Base-by-base conservation (phyloP, 2,888 invertebrate species). In the Polyommatus icarus region DNA sequence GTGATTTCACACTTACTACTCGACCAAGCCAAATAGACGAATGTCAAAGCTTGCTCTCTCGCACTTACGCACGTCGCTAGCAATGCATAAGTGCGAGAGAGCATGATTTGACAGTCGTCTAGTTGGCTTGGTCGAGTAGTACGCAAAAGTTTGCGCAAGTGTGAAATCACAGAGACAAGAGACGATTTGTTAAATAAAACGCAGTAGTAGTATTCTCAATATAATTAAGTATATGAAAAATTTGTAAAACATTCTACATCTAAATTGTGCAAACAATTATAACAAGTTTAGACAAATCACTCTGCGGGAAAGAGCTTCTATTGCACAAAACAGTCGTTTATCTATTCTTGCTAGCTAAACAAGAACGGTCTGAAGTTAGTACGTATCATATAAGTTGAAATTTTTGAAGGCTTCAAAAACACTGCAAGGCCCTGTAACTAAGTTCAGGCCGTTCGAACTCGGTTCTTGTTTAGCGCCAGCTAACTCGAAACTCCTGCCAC, bases 221-320 rank as follows among this genome's bases (percentile, higher is more conserved):
- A 79, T 80, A 80, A 79, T 80, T 78, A 80, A 79, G 78, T 80
- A 78, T 79, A 80, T 80, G 78, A 79, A 79, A 79, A 79, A 79
- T 76, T 76, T 76, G 77, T 78, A 79, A 79, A 78, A 80, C 76
- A 78, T 76, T 77, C 77, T 77, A 77, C 5, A 46, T 77, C 76
- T 67, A 78, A 79, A 78, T 79, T 80, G 80, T 80, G 80, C 80
- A 78, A 79, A 79, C 77, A 78, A 79, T 46, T 40, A 71, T 71
- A 71, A 77, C 71, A 75, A 75, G 54, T 77, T 75, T 15, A 46
- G 20, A 76, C 50, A 24, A 50, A 20, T 8, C n/a, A 73, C 6
- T 46, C 15, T 24, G 15, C 50, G 50, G 72, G 72, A 40, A 72
- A 72, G 72, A 40, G 72, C 4, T 40, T 40, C 36, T n/a, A 72